Conservation (phyloP, 2,888 invertebrate species). For the Pyrochroa serraticornis region DNA sequence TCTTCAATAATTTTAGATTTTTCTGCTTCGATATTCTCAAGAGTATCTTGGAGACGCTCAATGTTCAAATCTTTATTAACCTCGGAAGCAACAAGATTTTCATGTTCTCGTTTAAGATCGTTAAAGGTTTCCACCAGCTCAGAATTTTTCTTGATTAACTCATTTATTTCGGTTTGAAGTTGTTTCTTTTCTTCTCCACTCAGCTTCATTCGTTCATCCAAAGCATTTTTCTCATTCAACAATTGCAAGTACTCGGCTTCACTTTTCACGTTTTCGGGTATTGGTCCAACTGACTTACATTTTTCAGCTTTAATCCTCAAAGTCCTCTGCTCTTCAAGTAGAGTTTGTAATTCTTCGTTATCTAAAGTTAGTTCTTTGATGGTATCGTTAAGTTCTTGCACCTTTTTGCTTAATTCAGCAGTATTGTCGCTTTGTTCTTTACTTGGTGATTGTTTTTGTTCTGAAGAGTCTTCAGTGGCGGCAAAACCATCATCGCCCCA, state of each 20-base stretch:
- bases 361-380: slow-evolving; percentile 66
- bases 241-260: slow-evolving; percentile 40
- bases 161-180: slow-evolving; percentile 35
- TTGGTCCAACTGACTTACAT: slow-evolving; percentile 39
- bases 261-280: slow-evolving; percentile 42
- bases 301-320: slow-evolving; percentile 50
- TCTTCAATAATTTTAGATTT: slow-evolving; percentile 30
- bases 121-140: slow-evolving; percentile 42
- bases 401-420: slow-evolving; percentile 40
- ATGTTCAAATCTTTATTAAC: too few relatives aligned
- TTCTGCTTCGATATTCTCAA: neutral
- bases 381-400: slow-evolving; percentile 62
- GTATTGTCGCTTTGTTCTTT: neutral
- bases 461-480: slow-evolving; percentile 12
- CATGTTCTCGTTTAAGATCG: slow-evolving; percentile 34
- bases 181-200: slow-evolving; percentile 33
- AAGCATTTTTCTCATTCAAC: slow-evolving; percentile 32
- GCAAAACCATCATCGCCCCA: slow-evolving; percentile 56
- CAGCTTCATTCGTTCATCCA: slow-evolving; percentile 6
- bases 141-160: slow-evolving; percentile 39
- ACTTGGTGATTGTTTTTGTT: slow-evolving; percentile 26
- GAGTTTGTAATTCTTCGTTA: slow-evolving; percentile 65
- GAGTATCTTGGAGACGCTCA: neutral
- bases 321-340: slow-evolving; percentile 62
- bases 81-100: neutral